phyloP scores from a whole-genome alignment of 2,113 vertebrate genomes.

The Callithrix jacchus region DNA sequence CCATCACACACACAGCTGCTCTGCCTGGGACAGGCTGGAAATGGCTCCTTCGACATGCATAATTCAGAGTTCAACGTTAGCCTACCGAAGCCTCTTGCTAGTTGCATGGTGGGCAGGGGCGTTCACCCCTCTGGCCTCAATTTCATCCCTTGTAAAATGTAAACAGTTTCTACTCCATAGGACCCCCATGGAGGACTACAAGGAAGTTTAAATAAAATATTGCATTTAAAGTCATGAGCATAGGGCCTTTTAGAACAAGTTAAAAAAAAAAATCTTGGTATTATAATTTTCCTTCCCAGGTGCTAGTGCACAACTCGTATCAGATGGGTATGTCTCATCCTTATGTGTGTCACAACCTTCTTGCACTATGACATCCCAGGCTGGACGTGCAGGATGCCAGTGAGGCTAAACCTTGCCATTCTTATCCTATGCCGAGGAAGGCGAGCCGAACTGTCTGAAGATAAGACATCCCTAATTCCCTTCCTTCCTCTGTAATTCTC shows the following conservation, averaged over 20 bases:
- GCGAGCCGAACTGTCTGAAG: background rate
- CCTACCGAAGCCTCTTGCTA: background rate
- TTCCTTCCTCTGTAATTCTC: constrained; percentile 32
- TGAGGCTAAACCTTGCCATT: background rate
- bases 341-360: background rate
- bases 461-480: constrained; percentile 49
- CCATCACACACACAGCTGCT: background rate
- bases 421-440: background rate
- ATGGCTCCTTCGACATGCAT: background rate
- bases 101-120: background rate
- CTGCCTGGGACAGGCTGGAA: background rate
- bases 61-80: background rate
- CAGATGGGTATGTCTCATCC: background rate
- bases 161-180: background rate
- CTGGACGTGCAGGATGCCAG: background rate
- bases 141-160: background rate
- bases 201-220: background rate
- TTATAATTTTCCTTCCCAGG: background rate
- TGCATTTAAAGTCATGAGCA: background rate
- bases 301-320: background rate
- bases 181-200: background rate
- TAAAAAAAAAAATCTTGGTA: background rate
- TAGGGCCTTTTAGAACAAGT: background rate
- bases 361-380: background rate
- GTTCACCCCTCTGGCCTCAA: background rate